Percentiles rank a stretch among this genome's conserved stretches.
Evolutionary conservation across 1,140 invertebrate genomes (phyloP).

Genomic region (Sminthurinus signatus): DNA sequence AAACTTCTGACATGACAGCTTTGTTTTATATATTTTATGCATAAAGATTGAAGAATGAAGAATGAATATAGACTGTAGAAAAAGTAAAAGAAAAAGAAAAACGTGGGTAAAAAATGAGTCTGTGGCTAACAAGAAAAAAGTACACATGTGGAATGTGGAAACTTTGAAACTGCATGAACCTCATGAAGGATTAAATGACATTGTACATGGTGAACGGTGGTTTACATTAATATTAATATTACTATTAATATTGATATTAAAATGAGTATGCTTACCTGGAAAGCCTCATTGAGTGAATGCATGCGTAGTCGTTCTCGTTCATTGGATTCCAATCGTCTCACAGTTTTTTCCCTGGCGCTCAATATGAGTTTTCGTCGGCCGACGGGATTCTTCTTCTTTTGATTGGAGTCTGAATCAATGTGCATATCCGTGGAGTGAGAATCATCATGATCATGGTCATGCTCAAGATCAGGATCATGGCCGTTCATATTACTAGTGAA

Average conservation of each 20-base stretch:
- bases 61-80: no score
- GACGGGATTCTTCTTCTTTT: slow-evolving; percentile 39
- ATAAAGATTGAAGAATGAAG: no score
- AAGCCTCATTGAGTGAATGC: slow-evolving; percentile 58
- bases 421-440: slow-evolving; percentile 5
- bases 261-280: slow-evolving; percentile 46
- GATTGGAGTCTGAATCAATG: slow-evolving; percentile 8
- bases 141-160: no score
- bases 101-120: no score
- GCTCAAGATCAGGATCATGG: slow-evolving; percentile 1
- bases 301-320: slow-evolving; percentile 56
- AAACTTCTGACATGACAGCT: no score
- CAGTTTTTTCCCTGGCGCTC: slow-evolving; percentile 49
- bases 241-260: not conserved
- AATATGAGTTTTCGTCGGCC: slow-evolving; percentile 39
- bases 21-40: no score
- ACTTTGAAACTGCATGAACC: no score
- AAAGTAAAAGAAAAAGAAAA: no score
- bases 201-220: no score
- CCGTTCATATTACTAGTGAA: not conserved
- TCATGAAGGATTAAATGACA: no score
- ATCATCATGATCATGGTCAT: not conserved
- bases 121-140: no score
- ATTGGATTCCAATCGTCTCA: slow-evolving; percentile 57
- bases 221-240: not conserved